Conservation (phyloP, 1,140 invertebrate species). For the Planococcus citri region DNA sequence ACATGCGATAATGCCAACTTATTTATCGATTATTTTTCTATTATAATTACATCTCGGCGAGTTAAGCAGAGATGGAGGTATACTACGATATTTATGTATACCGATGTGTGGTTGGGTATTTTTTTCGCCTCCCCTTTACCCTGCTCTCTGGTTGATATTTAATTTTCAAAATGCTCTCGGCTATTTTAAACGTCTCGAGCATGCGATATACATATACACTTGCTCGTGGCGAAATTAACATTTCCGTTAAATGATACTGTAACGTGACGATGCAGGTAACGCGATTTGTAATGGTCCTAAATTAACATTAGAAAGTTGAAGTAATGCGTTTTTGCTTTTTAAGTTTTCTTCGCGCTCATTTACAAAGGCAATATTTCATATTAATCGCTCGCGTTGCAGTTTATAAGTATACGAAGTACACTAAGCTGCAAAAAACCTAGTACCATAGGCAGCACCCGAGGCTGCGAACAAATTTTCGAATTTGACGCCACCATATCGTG, state of each 20-base stretch:
- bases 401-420: not conserved
- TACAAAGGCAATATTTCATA: constrained; percentile 13
- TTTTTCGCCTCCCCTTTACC: not conserved
- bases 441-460: not conserved
- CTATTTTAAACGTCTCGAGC: not conserved
- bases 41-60: constrained; percentile 9
- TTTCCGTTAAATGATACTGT: constrained; percentile 17
- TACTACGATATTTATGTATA: not conserved
- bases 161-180: not conserved
- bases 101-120: not conserved
- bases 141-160: not conserved
- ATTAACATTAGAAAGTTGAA: constrained; percentile 16
- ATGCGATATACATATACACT: constrained; percentile 9
- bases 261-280: not conserved
- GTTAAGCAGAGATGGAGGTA: too few relatives aligned
- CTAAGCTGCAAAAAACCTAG: not conserved
- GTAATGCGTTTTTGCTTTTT: constrained; percentile 12
- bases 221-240: constrained; percentile 7
- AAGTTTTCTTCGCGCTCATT: not conserved
- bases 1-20: constrained; percentile 10
- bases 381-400: not conserved
- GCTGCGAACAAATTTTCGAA: not conserved
- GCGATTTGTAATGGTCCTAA: constrained; percentile 13
- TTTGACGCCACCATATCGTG: not conserved
- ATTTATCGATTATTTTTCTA: constrained; percentile 11